Conservation (phyloP, 2,888 invertebrate species). For the Heterodera filipjevi region DNA sequence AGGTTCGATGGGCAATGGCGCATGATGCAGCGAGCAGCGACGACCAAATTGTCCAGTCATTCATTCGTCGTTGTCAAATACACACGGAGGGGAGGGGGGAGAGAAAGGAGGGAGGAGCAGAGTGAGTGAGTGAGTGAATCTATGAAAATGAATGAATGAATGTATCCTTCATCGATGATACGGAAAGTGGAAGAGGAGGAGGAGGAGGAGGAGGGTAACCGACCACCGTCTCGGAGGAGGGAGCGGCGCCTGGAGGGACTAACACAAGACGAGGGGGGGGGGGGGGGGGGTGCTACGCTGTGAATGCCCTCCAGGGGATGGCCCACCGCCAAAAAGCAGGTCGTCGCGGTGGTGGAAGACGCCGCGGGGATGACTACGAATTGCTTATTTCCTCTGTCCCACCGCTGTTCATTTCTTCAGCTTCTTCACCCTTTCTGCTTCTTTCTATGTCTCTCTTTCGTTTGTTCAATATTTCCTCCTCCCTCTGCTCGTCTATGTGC, state of each 20-base stretch:
- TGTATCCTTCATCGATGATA: background rate
- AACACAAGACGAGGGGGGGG: background rate
- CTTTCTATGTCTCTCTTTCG: background rate
- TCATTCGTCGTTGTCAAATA: background rate
- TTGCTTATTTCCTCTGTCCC: background rate
- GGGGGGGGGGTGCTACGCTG: background rate
- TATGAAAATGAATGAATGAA: background rate
- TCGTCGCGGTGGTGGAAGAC: background rate
- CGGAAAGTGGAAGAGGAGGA: background rate
- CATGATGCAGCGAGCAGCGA: constrained; percentile 6
- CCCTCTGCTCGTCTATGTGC: too few relatives aligned
- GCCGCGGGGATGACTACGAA: background rate
- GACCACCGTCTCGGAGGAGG: background rate
- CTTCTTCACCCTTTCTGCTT: background rate
- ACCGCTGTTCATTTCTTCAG: background rate
- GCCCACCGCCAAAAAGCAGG: constrained; percentile 21
- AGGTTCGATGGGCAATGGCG: constrained; percentile 17
- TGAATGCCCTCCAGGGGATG: background rate
- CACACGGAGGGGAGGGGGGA: background rate
- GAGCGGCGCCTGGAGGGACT: background rate
- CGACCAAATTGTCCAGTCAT: constrained; percentile 4
- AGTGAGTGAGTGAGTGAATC: background rate
- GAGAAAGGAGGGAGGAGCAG: background rate
- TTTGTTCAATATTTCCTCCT: background rate
- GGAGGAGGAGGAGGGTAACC: background rate